Evolutionary conservation across 2,888 invertebrate species (phyloP).

Genomic region (Chrysotoxum bicinctum): DNA sequence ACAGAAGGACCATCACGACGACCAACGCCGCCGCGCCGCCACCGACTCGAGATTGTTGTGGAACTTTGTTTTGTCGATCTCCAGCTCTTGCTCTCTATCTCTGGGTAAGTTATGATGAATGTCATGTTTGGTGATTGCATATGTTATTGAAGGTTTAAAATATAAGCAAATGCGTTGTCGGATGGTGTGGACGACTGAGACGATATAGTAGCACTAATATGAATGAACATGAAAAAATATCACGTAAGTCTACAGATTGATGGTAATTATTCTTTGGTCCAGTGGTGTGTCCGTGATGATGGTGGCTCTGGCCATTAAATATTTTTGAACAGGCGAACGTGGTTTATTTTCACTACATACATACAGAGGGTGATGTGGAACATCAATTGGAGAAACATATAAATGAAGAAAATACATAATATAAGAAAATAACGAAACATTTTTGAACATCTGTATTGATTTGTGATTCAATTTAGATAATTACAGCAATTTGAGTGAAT

Average conservation of each 20-base stretch:
- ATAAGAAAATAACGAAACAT: not conserved
- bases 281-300: slow-evolving; percentile 46
- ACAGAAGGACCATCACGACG: slow-evolving; percentile 38
- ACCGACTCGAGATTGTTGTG: not conserved
- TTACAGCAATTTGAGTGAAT: slow-evolving; percentile 60
- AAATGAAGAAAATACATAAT: not conserved
- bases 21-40: not conserved
- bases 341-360: slow-evolving; percentile 8
- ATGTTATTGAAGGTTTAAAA: slow-evolving; percentile 60
- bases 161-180: slow-evolving; percentile 59
- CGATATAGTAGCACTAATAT: slow-evolving; percentile 60
- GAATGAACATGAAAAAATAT: slow-evolving; percentile 63
- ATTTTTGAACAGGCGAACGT: slow-evolving; percentile 40
- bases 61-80: slow-evolving; percentile 12
- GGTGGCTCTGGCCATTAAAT: slow-evolving; percentile 40
- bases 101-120: slow-evolving; percentile 71
- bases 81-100: not conserved
- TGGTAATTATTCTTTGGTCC: slow-evolving; percentile 63
- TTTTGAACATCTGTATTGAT: slow-evolving; percentile 66
- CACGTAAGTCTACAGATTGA: slow-evolving; percentile 72
- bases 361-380: not conserved
- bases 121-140: slow-evolving; percentile 73
- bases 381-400: slow-evolving; percentile 38
- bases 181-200: slow-evolving; percentile 28
- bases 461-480: slow-evolving; percentile 70